Base-by-base conservation (phyloP, 1,140 invertebrate genomes). In the Hormaphis cornu region DNA sequence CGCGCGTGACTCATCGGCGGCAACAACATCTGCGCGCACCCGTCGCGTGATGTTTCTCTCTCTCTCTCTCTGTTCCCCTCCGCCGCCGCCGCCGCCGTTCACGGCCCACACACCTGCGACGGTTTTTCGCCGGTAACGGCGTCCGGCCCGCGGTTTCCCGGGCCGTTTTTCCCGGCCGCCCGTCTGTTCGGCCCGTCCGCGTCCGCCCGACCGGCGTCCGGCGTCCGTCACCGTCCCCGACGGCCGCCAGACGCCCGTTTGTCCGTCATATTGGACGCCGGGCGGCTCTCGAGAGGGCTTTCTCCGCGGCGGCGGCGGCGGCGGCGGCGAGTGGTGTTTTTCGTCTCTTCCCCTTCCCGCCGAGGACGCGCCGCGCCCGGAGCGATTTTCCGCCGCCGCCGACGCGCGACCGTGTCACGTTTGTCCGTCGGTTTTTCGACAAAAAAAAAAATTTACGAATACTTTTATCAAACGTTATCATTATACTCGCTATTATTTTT, bases 11-110 rank as follows among this genome's bases (percentile, higher is more conserved):
- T 66, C 61, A 66, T 66, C 24, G 61, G 61, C 61, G n/a, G n/a
- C n/a, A n/a, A n/a, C n/a, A 66, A 66, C 61, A 66, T 66, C 61
- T 66, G 61, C 44, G 61, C 61, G 61, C 54, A 58, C 61, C 44
- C 61, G 61, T 40, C 33, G 33, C 18, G 54, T 58, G 54, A 40
- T 58, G 37, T 24, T 58, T 58, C 14, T 58, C 24, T 58, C 20
- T 20, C 18, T 56, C 22, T 22, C 10, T 30, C 12, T 22, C 53
- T n/a, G 28, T n/a, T 18, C 0, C 30, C 16, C 18, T 12, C 30
- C 33, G 2, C 50, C 7, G 18, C 30, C 30, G n/a, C 33, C 14
- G n/a, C n/a, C n/a, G n/a, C 20, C 33, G 20, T 22, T 10, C 54
- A n/a, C 26, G 26, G 61, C 61, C 61, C 61, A 66, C 61, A 66